Percentiles rank a stretch among this genome's conserved stretches.
Conservation (phyloP, 2,113 vertebrate species). For the Embiotoca jacksoni region DNA sequence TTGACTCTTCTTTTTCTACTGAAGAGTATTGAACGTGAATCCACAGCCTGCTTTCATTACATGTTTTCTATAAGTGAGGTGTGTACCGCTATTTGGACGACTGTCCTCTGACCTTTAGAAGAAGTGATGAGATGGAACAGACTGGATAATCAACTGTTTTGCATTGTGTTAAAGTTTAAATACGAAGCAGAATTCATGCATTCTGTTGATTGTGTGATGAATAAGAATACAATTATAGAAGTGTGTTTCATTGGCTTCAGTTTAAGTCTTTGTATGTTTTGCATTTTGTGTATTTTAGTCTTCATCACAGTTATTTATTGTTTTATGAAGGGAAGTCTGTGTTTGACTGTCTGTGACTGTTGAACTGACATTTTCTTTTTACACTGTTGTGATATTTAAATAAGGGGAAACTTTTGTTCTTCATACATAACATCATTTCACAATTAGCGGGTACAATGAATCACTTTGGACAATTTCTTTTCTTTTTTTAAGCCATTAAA, state of each 20-base stretch:
- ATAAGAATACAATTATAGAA: too few relatives aligned
- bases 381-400: not conserved
- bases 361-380: not conserved
- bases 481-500: conserved; percentile 3
- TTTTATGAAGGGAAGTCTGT: not conserved
- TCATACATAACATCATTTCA: too few relatives aligned
- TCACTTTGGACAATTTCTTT: not conserved
- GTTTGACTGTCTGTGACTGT: not conserved
- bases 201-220: too few relatives aligned
- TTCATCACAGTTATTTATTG: not conserved
- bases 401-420: not conserved
- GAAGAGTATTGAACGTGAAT: too few relatives aligned
- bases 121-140: too few relatives aligned
- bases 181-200: not conserved
- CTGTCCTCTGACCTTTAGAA: not conserved
- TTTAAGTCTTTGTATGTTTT: not conserved
- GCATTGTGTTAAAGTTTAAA: too few relatives aligned
- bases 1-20: too few relatives aligned
- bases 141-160: too few relatives aligned
- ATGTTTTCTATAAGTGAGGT: too few relatives aligned
- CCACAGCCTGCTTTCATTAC: too few relatives aligned
- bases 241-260: not conserved
- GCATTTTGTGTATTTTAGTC: not conserved
- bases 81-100: not conserved
- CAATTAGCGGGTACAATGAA: not conserved